Evolutionary conservation across 2,888 invertebrate genomes (phyloP).

Genomic region (Drosophila acutilabella): DNA sequence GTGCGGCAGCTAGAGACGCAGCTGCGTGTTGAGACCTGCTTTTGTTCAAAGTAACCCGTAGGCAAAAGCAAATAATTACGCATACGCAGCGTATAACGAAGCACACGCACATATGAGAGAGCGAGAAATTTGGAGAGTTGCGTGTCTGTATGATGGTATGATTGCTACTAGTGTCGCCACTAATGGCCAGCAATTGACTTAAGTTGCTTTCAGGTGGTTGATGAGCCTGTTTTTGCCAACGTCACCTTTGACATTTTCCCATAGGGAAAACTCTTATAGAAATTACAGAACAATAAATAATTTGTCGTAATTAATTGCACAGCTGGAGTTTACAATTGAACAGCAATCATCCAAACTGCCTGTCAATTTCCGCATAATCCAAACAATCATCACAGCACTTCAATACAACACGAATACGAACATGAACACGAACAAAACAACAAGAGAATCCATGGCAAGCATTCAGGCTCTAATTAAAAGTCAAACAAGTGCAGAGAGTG

Average conservation of each 20-base stretch:
- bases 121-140: constrained; percentile 26
- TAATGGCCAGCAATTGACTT: constrained; percentile 73
- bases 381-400: constrained; percentile 47
- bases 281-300: constrained; percentile 70
- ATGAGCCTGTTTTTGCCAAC: constrained; percentile 20
- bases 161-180: constrained; percentile 57
- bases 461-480: constrained; percentile 54
- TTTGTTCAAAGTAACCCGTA: constrained; percentile 22
- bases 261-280: constrained; percentile 47
- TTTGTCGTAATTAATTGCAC: constrained; percentile 67
- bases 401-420: constrained; percentile 5
- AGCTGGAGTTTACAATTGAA: constrained; percentile 64
- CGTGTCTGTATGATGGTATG: constrained; percentile 23
- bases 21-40: constrained; percentile 56
- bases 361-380: constrained; percentile 51
- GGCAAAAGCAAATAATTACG: constrained; percentile 69
- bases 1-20: constrained; percentile 30
- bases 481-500: constrained; percentile 43
- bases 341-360: constrained; percentile 47
- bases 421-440: neutral
- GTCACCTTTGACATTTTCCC: neutral
- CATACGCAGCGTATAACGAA: constrained; percentile 58
- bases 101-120: constrained; percentile 41
- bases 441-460: constrained; percentile 1
- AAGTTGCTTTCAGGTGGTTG: constrained; percentile 51